Conservation (phyloP, 2,113 vertebrate species). For the Pomatorhinus ruficollis region DNA sequence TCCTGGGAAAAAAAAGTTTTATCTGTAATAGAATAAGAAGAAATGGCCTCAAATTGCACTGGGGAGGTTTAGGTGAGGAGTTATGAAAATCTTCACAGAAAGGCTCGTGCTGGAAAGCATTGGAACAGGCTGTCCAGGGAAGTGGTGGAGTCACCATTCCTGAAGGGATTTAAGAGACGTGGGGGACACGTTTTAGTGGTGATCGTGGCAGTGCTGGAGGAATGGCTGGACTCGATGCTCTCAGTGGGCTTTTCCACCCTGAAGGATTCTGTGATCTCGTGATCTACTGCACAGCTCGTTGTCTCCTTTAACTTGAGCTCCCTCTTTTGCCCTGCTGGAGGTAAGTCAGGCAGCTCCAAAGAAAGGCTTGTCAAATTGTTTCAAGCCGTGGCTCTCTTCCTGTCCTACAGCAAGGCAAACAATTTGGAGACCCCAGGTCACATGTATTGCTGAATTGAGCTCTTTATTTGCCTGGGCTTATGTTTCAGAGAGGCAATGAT, state of each 20-base stretch:
- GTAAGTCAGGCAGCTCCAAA: constrained; percentile 43
- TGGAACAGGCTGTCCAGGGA: background rate
- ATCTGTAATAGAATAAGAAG: background rate
- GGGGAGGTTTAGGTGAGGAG: background rate
- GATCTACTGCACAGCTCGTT: background rate
- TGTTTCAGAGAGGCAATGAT: background rate
- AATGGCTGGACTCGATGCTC: background rate
- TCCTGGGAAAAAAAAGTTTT: background rate
- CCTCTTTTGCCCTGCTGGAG: constrained; percentile 40
- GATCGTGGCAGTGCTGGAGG: background rate
- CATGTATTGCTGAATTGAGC: background rate
- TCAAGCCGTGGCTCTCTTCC: background rate
- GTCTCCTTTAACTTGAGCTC: constrained; percentile 37
- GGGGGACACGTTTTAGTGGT: background rate
- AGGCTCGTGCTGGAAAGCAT: background rate
- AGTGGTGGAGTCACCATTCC: background rate
- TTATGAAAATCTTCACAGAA: background rate
- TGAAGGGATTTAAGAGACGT: background rate
- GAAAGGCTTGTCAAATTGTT: background rate
- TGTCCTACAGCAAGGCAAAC: constrained; percentile 24
- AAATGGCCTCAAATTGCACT: background rate
- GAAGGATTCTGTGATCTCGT: background rate
- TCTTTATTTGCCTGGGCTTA: background rate
- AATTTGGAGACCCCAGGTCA: background rate
- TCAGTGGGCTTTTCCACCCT: background rate